Evolutionary conservation across 2,113 vertebrate genomes (phyloP).

Genomic region (Brachyhypopomus occidentalis): DNA sequence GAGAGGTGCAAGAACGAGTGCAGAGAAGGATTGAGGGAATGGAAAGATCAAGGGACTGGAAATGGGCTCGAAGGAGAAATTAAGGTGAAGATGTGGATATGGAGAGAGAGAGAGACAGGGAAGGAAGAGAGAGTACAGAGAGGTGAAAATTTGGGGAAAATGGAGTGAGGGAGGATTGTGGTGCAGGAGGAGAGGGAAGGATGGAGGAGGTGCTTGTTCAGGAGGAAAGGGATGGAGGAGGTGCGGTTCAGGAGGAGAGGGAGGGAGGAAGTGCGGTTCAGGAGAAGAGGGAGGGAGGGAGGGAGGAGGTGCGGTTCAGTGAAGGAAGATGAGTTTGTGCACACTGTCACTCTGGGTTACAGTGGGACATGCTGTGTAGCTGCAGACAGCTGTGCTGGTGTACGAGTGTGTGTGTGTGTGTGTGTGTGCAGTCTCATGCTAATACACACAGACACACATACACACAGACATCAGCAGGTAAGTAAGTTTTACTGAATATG

Average conservation of each 20-base stretch:
- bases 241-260: neutral
- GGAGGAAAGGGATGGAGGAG: neutral
- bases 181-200: neutral
- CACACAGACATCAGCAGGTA: neutral
- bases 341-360: constrained; percentile 28
- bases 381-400: constrained; percentile 9
- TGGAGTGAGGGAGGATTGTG: neutral
- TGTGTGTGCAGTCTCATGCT: neutral
- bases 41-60: neutral
- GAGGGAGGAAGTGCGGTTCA: neutral
- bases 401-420: neutral
- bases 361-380: constrained; percentile 3
- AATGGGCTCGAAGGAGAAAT: constrained; percentile 5
- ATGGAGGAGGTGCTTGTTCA: neutral
- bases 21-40: neutral
- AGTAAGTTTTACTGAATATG: too few species aligned
- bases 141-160: neutral
- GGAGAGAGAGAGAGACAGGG: neutral
- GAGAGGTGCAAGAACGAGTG: neutral
- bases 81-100: constrained; percentile 9
- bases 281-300: neutral
- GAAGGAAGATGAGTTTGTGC: constrained; percentile 15
- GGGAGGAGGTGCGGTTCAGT: neutral
- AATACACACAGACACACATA: neutral
- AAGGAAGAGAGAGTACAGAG: neutral